A percentile compares a stretch with the other conserved stretches of the same genome.
Conservation (phyloP, 92 coral and sea anemone species). For the Umimayanthus kanabou region DNA sequence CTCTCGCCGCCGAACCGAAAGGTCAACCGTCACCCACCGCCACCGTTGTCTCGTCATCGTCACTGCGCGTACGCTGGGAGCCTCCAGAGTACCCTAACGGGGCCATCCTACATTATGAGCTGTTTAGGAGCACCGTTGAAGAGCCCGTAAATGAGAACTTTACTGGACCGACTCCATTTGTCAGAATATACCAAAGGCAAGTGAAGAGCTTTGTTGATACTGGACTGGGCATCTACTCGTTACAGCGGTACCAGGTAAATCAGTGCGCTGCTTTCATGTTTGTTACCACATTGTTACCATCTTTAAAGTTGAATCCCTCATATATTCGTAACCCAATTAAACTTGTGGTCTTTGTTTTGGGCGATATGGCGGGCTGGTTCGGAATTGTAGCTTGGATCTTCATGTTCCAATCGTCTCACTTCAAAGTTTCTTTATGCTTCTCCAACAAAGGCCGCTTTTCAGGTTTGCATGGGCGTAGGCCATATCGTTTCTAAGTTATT, state of each 20-base stretch:
- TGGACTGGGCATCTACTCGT: constrained; percentile 83
- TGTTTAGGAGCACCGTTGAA: constrained; percentile 76
- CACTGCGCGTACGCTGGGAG: constrained; percentile 80
- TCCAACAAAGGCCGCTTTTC: too few relatives aligned
- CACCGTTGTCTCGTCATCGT: constrained; percentile 54
- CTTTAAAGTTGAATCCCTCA: too few relatives aligned
- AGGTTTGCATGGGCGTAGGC: too few relatives aligned
- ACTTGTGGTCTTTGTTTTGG: too few relatives aligned
- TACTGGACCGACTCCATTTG: constrained; percentile 57
- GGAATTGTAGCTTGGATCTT: too few relatives aligned
- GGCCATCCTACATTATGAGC: constrained; percentile 58
- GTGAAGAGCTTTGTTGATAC: constrained; percentile 62
- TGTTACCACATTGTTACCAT: too few relatives aligned
- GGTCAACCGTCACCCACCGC: constrained; percentile 94
- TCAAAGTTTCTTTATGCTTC: too few relatives aligned
- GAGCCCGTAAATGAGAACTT: constrained; percentile 82
- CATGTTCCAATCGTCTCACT: too few relatives aligned
- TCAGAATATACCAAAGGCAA: constrained; percentile 47
- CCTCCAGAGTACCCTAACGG: constrained; percentile 83
- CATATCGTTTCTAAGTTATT: too few relatives aligned
- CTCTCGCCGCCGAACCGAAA: constrained; percentile 81
- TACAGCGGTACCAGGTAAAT: constrained; percentile 88
- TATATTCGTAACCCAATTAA: too few relatives aligned
- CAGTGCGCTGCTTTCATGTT: not conserved
- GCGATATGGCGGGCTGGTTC: too few relatives aligned